Conservation (phyloP, 2,888 invertebrate species). For the Nasonia oneida region DNA sequence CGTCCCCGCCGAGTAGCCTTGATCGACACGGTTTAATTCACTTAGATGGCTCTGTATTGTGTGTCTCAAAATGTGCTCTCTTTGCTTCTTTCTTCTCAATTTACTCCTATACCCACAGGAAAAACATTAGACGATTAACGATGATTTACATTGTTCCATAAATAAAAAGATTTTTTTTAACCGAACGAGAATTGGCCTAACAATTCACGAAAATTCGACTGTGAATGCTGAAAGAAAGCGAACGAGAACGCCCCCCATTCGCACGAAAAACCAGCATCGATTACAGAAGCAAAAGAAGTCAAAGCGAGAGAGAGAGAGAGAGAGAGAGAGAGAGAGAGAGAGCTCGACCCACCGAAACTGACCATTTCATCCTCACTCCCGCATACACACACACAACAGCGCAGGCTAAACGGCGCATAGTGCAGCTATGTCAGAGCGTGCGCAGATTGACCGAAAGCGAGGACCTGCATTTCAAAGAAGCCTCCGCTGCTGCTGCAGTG, state of each 20-base stretch:
- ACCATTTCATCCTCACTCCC: slow-evolving; percentile 1
- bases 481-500: neutral
- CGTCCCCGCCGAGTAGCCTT: neutral
- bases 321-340: neutral
- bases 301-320: neutral
- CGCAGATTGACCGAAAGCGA: slow-evolving; percentile 24
- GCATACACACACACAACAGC: neutral
- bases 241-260: neutral
- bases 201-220: no score
- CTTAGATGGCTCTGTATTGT: neutral
- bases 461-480: slow-evolving; percentile 53
- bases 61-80: neutral
- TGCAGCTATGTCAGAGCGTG: neutral
- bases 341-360: neutral
- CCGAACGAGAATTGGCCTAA: no score
- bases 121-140: neutral
- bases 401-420: neutral
- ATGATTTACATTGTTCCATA: no score
- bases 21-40: slow-evolving; percentile 1
- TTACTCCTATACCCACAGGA: neutral
- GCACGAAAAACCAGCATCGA: neutral
- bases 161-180: no score
- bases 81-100: neutral
- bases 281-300: neutral
- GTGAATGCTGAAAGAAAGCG: neutral